These are phyloP conservation scores for Tryphoninae sp. DNA, from an alignment of 2,888 invertebrate genomes.

Conservation along the genomic window DNA sequence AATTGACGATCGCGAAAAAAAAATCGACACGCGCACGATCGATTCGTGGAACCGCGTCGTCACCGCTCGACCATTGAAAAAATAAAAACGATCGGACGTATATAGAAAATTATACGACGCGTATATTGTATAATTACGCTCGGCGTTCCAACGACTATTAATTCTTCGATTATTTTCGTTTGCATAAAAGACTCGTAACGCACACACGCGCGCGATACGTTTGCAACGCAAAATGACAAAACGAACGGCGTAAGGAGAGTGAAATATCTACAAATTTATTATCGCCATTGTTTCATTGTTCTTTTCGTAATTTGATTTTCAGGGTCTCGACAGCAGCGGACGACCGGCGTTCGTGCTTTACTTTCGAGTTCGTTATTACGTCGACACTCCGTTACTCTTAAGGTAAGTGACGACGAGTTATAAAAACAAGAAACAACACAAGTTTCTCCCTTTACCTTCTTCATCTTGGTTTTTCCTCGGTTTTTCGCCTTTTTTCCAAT, in stretches of 20 bases:
- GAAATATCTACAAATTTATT: neutral
- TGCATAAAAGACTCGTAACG: too few relatives aligned
- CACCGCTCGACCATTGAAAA: neutral
- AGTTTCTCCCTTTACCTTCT: too few relatives aligned
- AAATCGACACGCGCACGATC: neutral
- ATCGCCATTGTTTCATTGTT: conserved; percentile 30
- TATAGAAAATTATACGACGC: conserved; percentile 10
- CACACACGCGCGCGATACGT: too few relatives aligned
- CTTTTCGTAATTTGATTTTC: conserved; percentile 69
- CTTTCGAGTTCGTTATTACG: conserved; percentile 96
- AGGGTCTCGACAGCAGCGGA: conserved; percentile 95
- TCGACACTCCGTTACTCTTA: conserved; percentile 94
- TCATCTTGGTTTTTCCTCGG: neutral
- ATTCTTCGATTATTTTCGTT: neutral
- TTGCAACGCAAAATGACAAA: too few relatives aligned
- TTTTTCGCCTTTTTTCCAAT: neutral
- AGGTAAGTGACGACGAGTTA: conserved; percentile 82
- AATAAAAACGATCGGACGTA: conserved; percentile 1
- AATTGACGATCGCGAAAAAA: neutral
- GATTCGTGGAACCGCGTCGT: neutral
- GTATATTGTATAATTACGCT: neutral
- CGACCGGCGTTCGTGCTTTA: conserved; percentile 94
- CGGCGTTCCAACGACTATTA: too few relatives aligned
- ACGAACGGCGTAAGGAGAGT: too few relatives aligned
- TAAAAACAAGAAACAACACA: neutral